Evolutionary conservation across 1,140 invertebrate species (phyloP).

Genomic region (Chlorops oryzae): DNA sequence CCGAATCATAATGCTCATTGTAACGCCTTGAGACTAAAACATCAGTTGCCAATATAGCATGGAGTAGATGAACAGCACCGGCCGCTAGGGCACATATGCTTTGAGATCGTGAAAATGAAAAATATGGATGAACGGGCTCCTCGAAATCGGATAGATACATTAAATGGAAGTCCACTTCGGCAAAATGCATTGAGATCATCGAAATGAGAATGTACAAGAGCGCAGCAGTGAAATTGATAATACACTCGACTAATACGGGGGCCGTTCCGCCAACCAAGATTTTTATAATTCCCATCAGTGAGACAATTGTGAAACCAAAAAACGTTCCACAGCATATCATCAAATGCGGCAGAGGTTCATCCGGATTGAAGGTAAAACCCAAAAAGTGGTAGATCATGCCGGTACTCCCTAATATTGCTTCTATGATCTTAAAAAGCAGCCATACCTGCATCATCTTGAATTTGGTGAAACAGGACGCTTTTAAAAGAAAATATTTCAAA

Average conservation of each 20-base stretch:
- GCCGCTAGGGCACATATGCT: constrained; percentile 21
- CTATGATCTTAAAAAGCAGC: constrained; percentile 11
- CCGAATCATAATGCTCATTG: too few species aligned
- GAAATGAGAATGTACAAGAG: constrained; percentile 6
- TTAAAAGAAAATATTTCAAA: too few species aligned
- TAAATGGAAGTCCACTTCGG: constrained; percentile 17
- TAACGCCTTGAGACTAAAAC: too few species aligned
- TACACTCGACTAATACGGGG: constrained; percentile 39
- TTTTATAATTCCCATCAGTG: constrained; percentile 3
- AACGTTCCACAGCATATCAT: constrained; percentile 17
- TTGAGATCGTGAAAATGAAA: constrained; percentile 19
- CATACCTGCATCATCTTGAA: constrained; percentile 12
- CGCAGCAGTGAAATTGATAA: constrained; percentile 30
- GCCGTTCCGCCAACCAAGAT: not conserved
- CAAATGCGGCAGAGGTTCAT: constrained; percentile 8
- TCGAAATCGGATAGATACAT: constrained; percentile 18
- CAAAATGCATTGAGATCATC: constrained; percentile 15
- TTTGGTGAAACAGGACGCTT: too few species aligned
- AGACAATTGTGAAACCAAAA: constrained; percentile 3
- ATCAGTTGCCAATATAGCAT: constrained; percentile 14
- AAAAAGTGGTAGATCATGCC: constrained; percentile 7
- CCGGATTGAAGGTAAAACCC: constrained; percentile 6
- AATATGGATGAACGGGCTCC: constrained; percentile 11
- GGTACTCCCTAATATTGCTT: constrained; percentile 1
- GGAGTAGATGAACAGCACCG: constrained; percentile 24